Conservation (phyloP, 1,140 invertebrate genomes). For the Calosoma granatense region DNA sequence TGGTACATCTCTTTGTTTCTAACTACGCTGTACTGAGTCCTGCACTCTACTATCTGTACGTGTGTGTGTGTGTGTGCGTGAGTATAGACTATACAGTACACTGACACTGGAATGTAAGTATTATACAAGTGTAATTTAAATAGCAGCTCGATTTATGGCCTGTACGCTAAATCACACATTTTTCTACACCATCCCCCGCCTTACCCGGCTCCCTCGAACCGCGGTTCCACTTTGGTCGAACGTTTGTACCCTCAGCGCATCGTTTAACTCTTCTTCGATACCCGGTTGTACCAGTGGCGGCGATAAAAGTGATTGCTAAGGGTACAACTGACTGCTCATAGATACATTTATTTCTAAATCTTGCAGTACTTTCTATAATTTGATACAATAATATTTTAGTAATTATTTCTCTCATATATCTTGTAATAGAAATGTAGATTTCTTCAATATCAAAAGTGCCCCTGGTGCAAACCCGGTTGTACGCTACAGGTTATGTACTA, state of each 20-base stretch:
- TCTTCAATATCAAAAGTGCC: no score
- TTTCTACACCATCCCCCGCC: no score
- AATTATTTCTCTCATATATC: no score
- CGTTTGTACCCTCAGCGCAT: neutral
- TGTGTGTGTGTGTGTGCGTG: slow-evolving; percentile 6
- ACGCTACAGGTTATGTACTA: neutral
- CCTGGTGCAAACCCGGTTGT: neutral
- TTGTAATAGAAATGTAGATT: no score
- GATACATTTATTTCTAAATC: no score
- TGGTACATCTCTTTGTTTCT: no score
- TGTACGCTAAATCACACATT: neutral
- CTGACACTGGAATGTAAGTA: neutral
- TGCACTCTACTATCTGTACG: slow-evolving; percentile 1
- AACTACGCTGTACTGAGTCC: no score
- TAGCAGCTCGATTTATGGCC: neutral
- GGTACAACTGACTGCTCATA: no score
- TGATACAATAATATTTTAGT: no score
- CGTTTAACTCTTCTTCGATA: neutral
- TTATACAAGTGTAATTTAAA: neutral
- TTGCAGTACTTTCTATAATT: no score
- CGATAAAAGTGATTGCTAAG: no score
- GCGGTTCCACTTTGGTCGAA: neutral
- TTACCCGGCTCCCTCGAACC: neutral
- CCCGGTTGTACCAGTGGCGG: no score
- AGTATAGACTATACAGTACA: neutral